These are phyloP conservation scores for Syrmaticus mikado DNA, from an alignment of 2,113 vertebrate genomes.

Conservation along the genomic window DNA sequence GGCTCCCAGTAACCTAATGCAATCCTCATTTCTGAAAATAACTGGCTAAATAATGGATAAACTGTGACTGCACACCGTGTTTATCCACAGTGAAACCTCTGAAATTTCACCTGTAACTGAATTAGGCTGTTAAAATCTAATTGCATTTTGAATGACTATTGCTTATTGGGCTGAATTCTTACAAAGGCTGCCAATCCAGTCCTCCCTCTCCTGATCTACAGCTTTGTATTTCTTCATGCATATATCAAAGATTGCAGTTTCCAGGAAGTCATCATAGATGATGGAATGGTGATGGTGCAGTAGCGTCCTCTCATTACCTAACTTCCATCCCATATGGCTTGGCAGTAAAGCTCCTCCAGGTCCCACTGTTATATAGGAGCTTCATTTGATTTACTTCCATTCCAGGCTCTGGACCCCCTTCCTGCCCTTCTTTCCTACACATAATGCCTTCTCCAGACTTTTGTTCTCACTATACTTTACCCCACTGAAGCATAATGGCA, in stretches of 20 bases:
- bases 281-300: not conserved
- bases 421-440: not conserved
- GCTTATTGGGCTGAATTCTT: not conserved
- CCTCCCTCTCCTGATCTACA: rapidly evolving
- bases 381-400: not conserved
- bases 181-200: not conserved
- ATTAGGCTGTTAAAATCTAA: not conserved
- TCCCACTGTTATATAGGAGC: constrained; percentile 25
- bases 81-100: not conserved
- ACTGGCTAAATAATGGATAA: constrained; percentile 18
- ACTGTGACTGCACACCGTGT: not conserved
- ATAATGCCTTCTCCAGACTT: not conserved
- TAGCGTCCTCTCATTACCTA: not conserved
- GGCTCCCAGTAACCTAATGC: not conserved
- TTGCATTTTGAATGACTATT: not conserved
- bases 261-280: constrained; percentile 17
- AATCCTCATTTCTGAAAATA: not conserved
- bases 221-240: not conserved
- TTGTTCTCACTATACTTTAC: constrained; percentile 13
- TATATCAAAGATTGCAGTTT: not conserved
- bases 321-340: constrained; percentile 48
- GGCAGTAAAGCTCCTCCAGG: not conserved
- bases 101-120: not conserved
- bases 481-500: constrained; percentile 5
- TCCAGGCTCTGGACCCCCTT: not conserved